Conservation (phyloP, 2,113 vertebrate species). For the Ophiodon elongatus region DNA sequence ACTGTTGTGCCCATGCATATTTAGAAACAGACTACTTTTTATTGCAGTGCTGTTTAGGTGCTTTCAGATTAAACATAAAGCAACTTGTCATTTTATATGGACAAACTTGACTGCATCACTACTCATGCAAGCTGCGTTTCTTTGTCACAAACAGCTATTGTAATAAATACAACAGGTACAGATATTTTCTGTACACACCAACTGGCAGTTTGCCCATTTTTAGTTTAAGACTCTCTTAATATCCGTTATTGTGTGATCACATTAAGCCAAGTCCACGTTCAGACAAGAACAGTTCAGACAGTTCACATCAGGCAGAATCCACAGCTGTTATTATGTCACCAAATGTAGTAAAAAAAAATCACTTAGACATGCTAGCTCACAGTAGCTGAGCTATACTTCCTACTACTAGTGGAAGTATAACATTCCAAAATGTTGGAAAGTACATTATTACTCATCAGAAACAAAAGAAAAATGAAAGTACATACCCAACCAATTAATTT, state of each 20-base stretch:
- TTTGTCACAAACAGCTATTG: not conserved
- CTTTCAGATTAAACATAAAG: not conserved
- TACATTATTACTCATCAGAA: no score
- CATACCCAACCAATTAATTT: no score
- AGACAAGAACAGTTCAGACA: not conserved
- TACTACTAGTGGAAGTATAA: no score
- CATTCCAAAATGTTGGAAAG: no score
- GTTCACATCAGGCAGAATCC: not conserved
- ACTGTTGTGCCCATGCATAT: conserved; percentile 4
- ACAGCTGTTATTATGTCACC: not conserved
- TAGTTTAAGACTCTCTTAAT: not conserved
- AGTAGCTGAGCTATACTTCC: no score
- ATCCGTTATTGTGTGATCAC: not conserved
- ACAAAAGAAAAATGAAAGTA: no score
- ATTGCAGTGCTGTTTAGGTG: not conserved
- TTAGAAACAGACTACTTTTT: not conserved
- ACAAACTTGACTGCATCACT: not conserved
- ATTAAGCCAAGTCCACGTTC: no score
- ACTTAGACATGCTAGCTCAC: no score
- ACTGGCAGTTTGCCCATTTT: not conserved
- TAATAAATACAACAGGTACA: no score
- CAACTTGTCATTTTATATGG: not conserved
- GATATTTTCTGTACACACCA: not conserved
- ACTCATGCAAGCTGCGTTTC: not conserved
- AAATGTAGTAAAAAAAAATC: not conserved